Evolutionary conservation across 2,113 vertebrate species (phyloP), one percentile per base, ranked within the genome.

Genomic region (Chaetodon auriga): DNA sequence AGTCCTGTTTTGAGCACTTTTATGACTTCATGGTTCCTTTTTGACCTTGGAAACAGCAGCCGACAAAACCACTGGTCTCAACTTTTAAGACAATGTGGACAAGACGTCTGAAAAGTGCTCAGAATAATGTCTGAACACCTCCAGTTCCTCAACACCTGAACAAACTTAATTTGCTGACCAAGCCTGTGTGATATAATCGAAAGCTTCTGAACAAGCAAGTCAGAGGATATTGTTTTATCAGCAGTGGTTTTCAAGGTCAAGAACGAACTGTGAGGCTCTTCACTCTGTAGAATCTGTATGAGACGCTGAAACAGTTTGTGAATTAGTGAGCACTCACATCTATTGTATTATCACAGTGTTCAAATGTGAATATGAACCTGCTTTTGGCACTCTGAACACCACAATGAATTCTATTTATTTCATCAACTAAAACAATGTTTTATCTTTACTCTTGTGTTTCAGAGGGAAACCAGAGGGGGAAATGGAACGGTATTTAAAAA

Each of bases 401-500:
- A 30, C 38, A 57, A 19, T 1, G 25, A 1, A 7, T n/a, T 41
- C 0, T 19, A 48, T 46, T 54, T 46, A n/a, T 55, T 43, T 46
- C 1, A 19, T 43, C 14, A 14, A 21, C 7, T 23, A 4, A 23
- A 81, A 45, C 18, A 5, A 65, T 48, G 1, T 16, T 75, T 35
- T 30, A 16, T 81, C 14, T 35, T 78, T 38, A 85, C 6, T 88
- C 38, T 70, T 88, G 19, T 84, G 41, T 90, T 92, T 75, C 77
- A 90, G 88, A 88, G 72, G 61, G 4, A 81, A 55, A 51, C 48
- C 3, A 23, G 54, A 55, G 19, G 25, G 13, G 35, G 68, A 74
- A 30, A 96, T 95, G 95, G 82, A 74, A 55, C 19, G 46, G 54
- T 55, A 51, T 72, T 69, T 92, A 25, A 89, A 75, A 65, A 57